These are phyloP conservation scores for Laticauda colubrina DNA, from an alignment of 2,113 vertebrate genomes.

Conservation along the genomic window DNA sequence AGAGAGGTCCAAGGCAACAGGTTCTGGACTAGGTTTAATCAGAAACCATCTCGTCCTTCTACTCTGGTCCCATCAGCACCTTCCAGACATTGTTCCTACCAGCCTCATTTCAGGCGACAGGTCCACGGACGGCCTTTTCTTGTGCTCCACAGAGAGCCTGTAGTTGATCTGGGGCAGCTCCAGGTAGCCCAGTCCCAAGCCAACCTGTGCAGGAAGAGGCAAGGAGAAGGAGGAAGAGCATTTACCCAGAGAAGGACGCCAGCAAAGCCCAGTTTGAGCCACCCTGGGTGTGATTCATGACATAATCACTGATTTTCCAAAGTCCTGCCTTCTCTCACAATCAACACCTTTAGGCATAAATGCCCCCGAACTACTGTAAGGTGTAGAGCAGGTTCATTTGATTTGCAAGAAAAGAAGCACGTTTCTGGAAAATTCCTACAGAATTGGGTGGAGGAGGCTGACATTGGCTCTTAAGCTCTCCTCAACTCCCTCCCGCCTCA, in stretches of 20 bases:
- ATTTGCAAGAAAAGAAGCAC: background rate
- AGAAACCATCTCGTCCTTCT: background rate
- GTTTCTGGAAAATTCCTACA: background rate
- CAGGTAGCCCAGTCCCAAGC: constrained; percentile 92
- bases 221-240: background rate
- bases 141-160: constrained; percentile 94
- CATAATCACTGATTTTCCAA: background rate
- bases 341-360: background rate
- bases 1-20: background rate
- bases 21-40: background rate
- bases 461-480: background rate
- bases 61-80: background rate
- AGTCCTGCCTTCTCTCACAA: background rate
- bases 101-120: constrained; percentile 87
- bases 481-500: constrained; percentile 28
- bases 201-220: constrained; percentile 73
- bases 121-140: constrained; percentile 87
- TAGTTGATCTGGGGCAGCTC: constrained; percentile 98
- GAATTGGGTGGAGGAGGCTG: background rate
- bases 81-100: constrained; percentile 66
- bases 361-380: background rate
- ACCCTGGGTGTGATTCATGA: background rate
- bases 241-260: too few species aligned
- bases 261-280: background rate
- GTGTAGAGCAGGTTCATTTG: background rate